Conservation (phyloP, 2,113 vertebrate genomes). For the Hyaena hyaena region DNA sequence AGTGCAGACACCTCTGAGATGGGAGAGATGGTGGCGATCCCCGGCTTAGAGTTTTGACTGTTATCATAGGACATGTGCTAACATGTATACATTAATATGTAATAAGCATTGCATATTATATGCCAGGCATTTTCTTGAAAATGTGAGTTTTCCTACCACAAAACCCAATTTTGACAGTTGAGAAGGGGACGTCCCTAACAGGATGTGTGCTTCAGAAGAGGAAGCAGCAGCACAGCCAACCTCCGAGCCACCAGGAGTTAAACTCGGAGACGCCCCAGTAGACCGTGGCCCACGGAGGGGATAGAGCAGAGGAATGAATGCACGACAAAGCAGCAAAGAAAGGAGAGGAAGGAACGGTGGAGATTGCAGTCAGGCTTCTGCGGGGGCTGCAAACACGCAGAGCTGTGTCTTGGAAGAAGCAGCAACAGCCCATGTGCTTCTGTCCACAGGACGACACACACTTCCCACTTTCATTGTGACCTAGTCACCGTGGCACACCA, state of each 20-base stretch:
- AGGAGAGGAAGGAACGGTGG: not conserved
- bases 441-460: fast-evolving
- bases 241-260: not conserved
- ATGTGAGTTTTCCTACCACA: not conserved
- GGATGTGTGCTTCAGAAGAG: fast-evolving
- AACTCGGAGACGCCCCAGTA: fast-evolving
- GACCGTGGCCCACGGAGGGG: not conserved
- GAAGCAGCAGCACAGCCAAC: no score
- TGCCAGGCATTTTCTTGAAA: not conserved
- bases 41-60: not conserved
- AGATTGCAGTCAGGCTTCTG: fast-evolving
- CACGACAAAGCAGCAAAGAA: not conserved
- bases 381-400: fast-evolving
- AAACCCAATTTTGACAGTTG: not conserved
- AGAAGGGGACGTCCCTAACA: not conserved
- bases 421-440: not conserved
- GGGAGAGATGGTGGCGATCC: fast-evolving
- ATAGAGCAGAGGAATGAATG: no score
- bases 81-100: fast-evolving
- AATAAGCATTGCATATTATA: not conserved
- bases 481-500: not conserved
- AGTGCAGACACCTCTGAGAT: fast-evolving
- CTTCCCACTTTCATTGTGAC: not conserved
- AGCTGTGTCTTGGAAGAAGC: not conserved
- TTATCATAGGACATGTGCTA: no score